Conservation (phyloP, 2,797 vertebrate genomes). For the Florisuga fusca region DNA sequence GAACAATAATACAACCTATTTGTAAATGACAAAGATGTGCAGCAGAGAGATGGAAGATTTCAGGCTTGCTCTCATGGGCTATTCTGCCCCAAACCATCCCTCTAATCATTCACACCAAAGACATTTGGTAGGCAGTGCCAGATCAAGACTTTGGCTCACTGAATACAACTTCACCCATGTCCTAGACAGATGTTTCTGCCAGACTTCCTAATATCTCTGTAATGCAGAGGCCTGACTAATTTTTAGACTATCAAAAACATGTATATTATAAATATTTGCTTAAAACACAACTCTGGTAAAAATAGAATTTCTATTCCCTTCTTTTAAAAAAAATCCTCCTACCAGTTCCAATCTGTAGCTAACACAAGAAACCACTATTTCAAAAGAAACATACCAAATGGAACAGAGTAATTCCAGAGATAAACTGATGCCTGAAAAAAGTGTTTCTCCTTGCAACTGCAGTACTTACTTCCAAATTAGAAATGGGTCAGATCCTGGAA, state of each 20-base stretch:
- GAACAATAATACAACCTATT: not conserved
- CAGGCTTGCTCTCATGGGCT: not conserved
- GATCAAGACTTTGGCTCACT: not conserved
- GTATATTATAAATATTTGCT: not conserved
- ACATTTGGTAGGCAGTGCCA: not conserved
- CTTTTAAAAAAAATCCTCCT: not conserved
- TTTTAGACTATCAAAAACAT: not conserved
- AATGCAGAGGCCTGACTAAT: not conserved
- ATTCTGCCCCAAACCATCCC: not conserved
- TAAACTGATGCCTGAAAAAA: not conserved
- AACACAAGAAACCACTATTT: not conserved
- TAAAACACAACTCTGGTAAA: not conserved
- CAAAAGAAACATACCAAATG: not conserved
- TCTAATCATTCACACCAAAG: not conserved
- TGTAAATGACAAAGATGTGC: not conserved
- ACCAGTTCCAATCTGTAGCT: not conserved
- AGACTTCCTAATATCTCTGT: not conserved
- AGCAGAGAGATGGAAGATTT: not conserved
- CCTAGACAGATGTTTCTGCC: not conserved
- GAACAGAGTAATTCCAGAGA: conserved; percentile 7
- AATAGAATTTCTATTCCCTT: not conserved
- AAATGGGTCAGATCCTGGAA: not conserved
- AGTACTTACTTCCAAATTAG: not conserved
- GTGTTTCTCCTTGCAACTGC: not conserved
- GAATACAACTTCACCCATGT: not conserved